These are phyloP conservation scores for Leuciscus waleckii DNA, from an alignment of 2,797 vertebrate species.

Conservation along the genomic window DNA sequence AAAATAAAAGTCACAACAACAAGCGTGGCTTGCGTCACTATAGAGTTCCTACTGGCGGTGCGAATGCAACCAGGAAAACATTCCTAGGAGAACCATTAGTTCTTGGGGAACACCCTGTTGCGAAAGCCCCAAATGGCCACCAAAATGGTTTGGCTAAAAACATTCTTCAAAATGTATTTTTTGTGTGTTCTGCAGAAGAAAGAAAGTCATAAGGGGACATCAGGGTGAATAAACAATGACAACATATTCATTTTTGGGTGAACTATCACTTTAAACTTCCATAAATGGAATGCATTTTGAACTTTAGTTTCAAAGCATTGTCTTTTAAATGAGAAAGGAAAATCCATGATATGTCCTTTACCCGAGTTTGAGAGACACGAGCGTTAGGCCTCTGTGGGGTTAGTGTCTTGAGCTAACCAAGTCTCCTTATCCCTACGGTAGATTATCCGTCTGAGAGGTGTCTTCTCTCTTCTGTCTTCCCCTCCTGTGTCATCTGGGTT, in stretches of 20 bases:
- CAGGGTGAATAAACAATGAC: neutral
- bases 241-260: neutral
- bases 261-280: neutral
- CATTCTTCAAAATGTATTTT: neutral
- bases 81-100: too few species aligned
- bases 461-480: slow-evolving; percentile 51
- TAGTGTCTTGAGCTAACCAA: slow-evolving; percentile 19
- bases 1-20: too few species aligned
- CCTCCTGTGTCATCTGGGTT: slow-evolving; percentile 58
- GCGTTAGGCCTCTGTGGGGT: neutral
- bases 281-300: neutral
- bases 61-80: too few species aligned
- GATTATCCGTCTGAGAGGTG: slow-evolving; percentile 41
- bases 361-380: neutral
- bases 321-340: neutral
- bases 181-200: neutral
- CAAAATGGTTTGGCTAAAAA: neutral
- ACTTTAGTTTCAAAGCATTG: neutral
- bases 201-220: neutral
- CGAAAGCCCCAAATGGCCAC: too few species aligned
- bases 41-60: too few species aligned
- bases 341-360: neutral
- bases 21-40: too few species aligned
- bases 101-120: too few species aligned
- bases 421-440: neutral